These are phyloP conservation scores for Oophaga pumilio DNA, from an alignment of 2,113 vertebrate genomes.

Conservation along the genomic window DNA sequence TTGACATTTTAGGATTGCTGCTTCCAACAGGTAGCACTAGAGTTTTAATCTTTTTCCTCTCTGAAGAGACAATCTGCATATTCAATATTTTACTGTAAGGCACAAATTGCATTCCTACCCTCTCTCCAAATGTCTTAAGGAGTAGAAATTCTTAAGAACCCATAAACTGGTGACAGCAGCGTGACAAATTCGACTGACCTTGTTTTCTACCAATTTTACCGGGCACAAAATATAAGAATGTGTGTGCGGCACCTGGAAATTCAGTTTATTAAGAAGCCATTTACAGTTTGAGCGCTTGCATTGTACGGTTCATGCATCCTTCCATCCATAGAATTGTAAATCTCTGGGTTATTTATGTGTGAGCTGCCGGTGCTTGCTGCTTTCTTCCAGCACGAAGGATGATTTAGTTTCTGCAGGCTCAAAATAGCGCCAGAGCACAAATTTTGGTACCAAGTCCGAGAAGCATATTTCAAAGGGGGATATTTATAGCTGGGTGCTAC, in stretches of 20 bases:
- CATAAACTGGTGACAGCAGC: not conserved
- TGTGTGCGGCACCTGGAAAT: conserved; percentile 1
- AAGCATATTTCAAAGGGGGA: conserved; percentile 32
- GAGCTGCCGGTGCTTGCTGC: not conserved
- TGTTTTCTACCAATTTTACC: conserved; percentile 24
- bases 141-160: not conserved
- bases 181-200: conserved; percentile 21
- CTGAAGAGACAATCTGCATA: too few species aligned
- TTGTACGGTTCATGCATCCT: conserved; percentile 27
- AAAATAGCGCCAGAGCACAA: conserved; percentile 43
- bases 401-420: conserved; percentile 22
- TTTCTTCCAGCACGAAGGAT: conserved; percentile 10
- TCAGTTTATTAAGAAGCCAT: conserved; percentile 21
- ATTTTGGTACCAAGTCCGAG: conserved; percentile 35
- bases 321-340: conserved; percentile 29
- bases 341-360: conserved; percentile 29
- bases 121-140: not conserved
- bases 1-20: too few species aligned
- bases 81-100: not conserved
- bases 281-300: conserved; percentile 6
- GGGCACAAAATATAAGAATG: not conserved
- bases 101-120: not conserved
- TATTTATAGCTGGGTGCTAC: conserved; percentile 37
- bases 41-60: too few species aligned
- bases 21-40: too few species aligned